Evolutionary conservation across 2,888 invertebrate species (phyloP).

Genomic region (Platerodrilus igneus): DNA sequence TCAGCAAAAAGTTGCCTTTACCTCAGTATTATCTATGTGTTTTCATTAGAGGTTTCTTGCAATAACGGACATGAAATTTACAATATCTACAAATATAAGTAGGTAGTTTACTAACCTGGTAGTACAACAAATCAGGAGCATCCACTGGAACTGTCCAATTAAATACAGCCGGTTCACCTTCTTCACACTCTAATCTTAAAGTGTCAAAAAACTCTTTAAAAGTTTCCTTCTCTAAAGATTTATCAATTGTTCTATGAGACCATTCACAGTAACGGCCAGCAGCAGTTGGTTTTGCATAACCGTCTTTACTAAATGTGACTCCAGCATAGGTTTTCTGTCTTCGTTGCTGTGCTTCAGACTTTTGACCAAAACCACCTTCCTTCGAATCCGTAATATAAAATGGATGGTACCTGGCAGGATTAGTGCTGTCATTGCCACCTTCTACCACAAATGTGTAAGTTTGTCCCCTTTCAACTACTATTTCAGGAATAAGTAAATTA

Average conservation of each 20-base stretch:
- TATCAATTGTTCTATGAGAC: constrained; percentile 74
- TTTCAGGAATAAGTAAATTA: constrained; percentile 82
- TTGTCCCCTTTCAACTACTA: constrained; percentile 80
- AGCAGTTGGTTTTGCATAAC: constrained; percentile 75
- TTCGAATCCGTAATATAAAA: constrained; percentile 84
- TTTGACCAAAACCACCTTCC: constrained; percentile 83
- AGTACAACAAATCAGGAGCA: constrained; percentile 80
- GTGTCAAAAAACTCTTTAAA: constrained; percentile 77
- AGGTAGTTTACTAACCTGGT: constrained; percentile 64
- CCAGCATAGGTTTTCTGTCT: constrained; percentile 75
- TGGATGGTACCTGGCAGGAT: constrained; percentile 84
- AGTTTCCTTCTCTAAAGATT: constrained; percentile 63
- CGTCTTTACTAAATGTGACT: constrained; percentile 68
- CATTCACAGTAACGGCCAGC: constrained; percentile 86
- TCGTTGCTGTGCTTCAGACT: constrained; percentile 62
- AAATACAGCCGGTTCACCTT: constrained; percentile 70
- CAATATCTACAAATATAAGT: neutral
- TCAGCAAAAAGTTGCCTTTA: no score
- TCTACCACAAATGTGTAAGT: constrained; percentile 84
- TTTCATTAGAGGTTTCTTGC: no score
- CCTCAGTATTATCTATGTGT: no score
- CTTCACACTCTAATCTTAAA: constrained; percentile 68
- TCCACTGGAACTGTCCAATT: constrained; percentile 83
- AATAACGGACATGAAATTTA: no score
- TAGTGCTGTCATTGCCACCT: constrained; percentile 74